These are phyloP conservation scores for Agrotis ipsilon DNA, from an alignment of 2,888 invertebrate species.

Conservation along the genomic window DNA sequence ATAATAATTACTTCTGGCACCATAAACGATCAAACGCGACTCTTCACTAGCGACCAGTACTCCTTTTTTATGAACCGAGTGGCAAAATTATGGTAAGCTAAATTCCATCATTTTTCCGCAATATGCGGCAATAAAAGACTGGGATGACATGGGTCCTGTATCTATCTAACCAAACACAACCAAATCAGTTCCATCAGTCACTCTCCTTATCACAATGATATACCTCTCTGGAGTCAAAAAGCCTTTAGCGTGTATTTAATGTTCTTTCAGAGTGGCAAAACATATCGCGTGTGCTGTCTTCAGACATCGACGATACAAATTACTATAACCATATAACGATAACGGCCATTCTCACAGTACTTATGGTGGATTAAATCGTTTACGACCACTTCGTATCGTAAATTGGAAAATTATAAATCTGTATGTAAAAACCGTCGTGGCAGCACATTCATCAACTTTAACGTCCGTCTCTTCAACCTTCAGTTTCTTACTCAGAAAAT, in stretches of 20 bases:
- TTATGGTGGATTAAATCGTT: slow-evolving; percentile 42
- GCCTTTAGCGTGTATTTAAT: not conserved
- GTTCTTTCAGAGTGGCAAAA: slow-evolving; percentile 14
- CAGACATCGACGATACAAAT: slow-evolving; percentile 27
- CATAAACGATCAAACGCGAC: slow-evolving; percentile 5
- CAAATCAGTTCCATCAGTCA: slow-evolving; percentile 18
- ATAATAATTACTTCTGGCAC: slow-evolving; percentile 5
- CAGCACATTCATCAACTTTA: slow-evolving; percentile 41
- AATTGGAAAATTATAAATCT: slow-evolving; percentile 54
- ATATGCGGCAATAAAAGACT: not conserved
- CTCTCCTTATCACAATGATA: not conserved
- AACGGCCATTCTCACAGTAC: slow-evolving; percentile 36
- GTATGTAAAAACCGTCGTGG: slow-evolving; percentile 31
- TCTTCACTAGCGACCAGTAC: not conserved
- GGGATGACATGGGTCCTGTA: not conserved
- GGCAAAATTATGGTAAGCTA: not conserved
- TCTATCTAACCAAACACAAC: slow-evolving; percentile 14
- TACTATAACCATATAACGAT: slow-evolving; percentile 27
- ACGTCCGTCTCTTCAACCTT: slow-evolving; percentile 19
- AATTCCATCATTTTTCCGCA: not conserved
- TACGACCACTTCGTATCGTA: slow-evolving; percentile 39
- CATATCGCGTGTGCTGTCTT: slow-evolving; percentile 29
- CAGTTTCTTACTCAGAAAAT: slow-evolving; percentile 19
- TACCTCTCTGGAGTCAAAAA: slow-evolving; percentile 1
- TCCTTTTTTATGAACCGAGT: slow-evolving; percentile 3